These are phyloP conservation scores for Cassiopea xamachana DNA, from an alignment of 30 jellyfish, hydroid and myxozoan species.

Conservation along the genomic window DNA sequence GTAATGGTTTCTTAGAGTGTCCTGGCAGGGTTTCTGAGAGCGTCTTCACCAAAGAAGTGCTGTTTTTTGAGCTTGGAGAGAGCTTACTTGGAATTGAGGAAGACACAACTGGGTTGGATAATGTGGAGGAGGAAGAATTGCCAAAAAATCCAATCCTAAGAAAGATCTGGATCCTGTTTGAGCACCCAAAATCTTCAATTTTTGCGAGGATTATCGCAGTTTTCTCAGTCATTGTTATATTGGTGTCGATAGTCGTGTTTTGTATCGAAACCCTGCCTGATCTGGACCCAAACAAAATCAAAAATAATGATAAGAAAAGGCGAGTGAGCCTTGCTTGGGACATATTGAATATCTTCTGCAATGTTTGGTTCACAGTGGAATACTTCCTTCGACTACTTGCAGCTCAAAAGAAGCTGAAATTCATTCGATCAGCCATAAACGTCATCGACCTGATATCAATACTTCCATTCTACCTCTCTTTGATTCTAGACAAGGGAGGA, in stretches of 20 bases:
- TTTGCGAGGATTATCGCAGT: conserved; percentile 81
- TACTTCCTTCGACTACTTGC: conserved; percentile 81
- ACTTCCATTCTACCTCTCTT: conserved; percentile 85
- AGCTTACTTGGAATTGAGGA: conserved; percentile 62
- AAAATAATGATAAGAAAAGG: conserved; percentile 19
- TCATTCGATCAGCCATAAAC: conserved; percentile 80
- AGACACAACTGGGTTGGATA: conserved; percentile 44
- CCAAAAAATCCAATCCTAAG: conserved; percentile 72
- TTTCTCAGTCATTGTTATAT: conserved; percentile 81
- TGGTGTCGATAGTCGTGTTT: conserved; percentile 86
- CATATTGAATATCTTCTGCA: conserved; percentile 81
- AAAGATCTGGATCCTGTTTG: conserved; percentile 86
- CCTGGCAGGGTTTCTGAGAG: conserved; percentile 94
- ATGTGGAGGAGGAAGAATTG: conserved; percentile 66
- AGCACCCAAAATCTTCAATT: conserved; percentile 87
- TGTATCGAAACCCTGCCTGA: conserved; percentile 94
- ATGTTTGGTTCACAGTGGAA: conserved; percentile 97
- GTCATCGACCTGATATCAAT: conserved; percentile 90
- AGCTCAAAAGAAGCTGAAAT: conserved; percentile 77
- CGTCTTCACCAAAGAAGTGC: conserved; percentile 90
- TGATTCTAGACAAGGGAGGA: conserved; percentile 77
- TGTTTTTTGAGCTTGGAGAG: conserved; percentile 94
- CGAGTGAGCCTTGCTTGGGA: conserved; percentile 81
- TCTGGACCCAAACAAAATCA: conserved; percentile 80
- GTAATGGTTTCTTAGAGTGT: conserved; percentile 86